Evolutionary conservation across 2,888 invertebrate genomes (phyloP), one percentile per base, ranked within the genome.

Genomic region (Lamellibrachia satsuma): DNA sequence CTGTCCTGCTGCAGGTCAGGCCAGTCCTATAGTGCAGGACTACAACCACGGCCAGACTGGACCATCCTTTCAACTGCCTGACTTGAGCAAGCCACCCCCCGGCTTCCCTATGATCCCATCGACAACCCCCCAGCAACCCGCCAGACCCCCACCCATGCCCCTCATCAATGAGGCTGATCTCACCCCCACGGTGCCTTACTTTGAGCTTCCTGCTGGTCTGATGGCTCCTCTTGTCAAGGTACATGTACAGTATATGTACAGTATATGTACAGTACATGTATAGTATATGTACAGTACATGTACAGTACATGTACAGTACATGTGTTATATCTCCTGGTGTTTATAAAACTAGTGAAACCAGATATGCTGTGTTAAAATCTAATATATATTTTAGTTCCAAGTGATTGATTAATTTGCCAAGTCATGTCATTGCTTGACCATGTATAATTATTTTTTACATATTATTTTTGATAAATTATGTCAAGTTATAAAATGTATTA

Each of bases 211-310:
- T 2, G 99, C 99, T 93, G 99, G 99, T 91, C 97, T 99, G 51
- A 99, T 99, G 98, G 99, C 99, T 93, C 99, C 99, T n/a, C 97
- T 99, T 22, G 98, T 99, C 93, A 98, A 98, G 97, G 98, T 98
- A 97, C 96, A 39, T 39, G 39, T 39, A 39, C 39, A 39, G 39
- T 97, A 90, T 52, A 15, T 52, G 90, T 92, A 15, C 57, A 27
- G 91, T 91, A 39, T 93, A 22, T 27, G 51, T 55, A 60, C 3
- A 39, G 39, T 39, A 39, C 39, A 39, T 39, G 39, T 39, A 39
- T 1, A 39, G 39, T 39, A 39, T 0, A 39, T 39, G 39, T 39
- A 39, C 39, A 39, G 39, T 39, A 39, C 39, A 39, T 39, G 39
- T 39, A 39, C 39, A 39, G 39, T 39, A 39, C 39, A 39, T 39